Conservation (phyloP, 2,888 invertebrate genomes). For the Malacosoma neustria region DNA sequence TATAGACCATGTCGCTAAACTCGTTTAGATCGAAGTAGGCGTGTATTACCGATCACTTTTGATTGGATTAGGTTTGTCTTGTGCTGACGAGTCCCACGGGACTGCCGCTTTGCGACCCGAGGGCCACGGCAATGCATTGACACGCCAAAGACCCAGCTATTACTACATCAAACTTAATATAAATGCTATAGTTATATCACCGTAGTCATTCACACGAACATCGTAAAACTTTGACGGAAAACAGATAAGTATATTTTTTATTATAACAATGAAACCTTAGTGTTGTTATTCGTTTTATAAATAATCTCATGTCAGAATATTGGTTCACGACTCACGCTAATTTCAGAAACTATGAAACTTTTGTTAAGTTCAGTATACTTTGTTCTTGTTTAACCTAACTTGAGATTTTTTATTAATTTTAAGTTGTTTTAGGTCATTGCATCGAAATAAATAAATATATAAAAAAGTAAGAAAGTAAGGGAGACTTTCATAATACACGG, state of each 20-base stretch:
- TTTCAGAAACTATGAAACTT: slow-evolving; percentile 16
- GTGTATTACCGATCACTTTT: slow-evolving; percentile 52
- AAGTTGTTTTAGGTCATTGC: no score
- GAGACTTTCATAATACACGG: no score
- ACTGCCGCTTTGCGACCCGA: slow-evolving; percentile 43
- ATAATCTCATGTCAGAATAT: no score
- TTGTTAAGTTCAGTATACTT: slow-evolving; percentile 7
- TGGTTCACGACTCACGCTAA: no score
- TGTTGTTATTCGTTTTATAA: slow-evolving; percentile 28
- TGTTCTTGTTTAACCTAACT: neutral
- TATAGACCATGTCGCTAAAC: no score
- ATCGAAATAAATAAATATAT: no score
- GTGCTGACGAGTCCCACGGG: slow-evolving; percentile 78
- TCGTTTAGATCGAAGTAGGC: slow-evolving; percentile 34
- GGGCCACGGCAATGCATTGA: slow-evolving; percentile 49
- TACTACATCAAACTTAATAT: slow-evolving; percentile 41
- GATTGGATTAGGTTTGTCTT: slow-evolving; percentile 79
- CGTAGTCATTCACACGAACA: slow-evolving; percentile 26
- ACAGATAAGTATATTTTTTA: slow-evolving; percentile 31
- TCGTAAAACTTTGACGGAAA: slow-evolving; percentile 36
- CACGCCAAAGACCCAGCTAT: slow-evolving; percentile 45
- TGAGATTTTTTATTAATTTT: no score
- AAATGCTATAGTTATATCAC: slow-evolving; percentile 40
- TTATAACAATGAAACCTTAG: no score
- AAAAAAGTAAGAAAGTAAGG: no score